Conservation (phyloP, 64 coral and sea anemone species). For the Hydrozoanthus tunicans region DNA sequence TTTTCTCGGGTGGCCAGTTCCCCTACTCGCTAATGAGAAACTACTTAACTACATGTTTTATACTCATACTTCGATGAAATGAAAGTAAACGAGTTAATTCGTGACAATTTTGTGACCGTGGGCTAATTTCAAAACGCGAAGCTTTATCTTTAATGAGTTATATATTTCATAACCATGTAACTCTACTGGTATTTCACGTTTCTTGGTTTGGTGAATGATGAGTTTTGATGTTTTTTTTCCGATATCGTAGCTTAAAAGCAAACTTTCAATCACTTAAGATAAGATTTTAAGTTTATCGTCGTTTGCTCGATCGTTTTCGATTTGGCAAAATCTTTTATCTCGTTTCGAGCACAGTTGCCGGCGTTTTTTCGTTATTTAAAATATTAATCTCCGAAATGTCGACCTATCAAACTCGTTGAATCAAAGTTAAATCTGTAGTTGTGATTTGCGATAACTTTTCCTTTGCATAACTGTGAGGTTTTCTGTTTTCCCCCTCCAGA, state of each 20-base stretch:
- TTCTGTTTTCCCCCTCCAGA: too few species aligned
- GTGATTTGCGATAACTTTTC: background rate
- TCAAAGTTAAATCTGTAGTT: background rate
- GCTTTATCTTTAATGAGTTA: background rate
- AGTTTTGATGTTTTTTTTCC: background rate
- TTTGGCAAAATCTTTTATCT: background rate
- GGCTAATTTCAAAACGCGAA: background rate
- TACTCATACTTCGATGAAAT: background rate
- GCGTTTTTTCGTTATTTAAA: too few species aligned
- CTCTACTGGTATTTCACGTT: constrained; percentile 16
- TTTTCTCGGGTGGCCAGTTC: background rate
- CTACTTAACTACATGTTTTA: background rate
- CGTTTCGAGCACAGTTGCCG: too few species aligned
- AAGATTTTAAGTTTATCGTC: background rate
- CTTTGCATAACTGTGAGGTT: background rate
- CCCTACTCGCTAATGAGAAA: background rate
- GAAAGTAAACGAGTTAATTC: background rate
- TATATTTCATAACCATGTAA: background rate
- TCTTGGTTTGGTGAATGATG: background rate
- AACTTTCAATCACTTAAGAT: background rate
- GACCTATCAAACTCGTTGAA: background rate
- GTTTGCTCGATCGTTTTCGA: background rate
- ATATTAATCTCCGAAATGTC: too few species aligned
- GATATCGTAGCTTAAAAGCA: background rate
- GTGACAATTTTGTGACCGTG: background rate